Percentiles rank a stretch among this genome's conserved stretches.
Evolutionary conservation across 2,888 invertebrate genomes (phyloP).

Genomic region (Proisotoma minuta): DNA sequence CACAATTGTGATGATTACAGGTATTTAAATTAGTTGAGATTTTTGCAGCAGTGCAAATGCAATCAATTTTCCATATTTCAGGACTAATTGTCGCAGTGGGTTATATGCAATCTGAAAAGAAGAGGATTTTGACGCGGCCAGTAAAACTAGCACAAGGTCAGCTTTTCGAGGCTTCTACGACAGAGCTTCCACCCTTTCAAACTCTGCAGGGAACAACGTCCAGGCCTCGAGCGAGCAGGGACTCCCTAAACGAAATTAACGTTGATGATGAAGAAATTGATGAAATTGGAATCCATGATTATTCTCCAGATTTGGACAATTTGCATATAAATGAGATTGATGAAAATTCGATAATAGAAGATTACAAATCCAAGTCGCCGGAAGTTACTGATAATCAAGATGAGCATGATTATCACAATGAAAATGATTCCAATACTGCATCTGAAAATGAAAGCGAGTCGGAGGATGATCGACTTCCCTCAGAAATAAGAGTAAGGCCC

Average conservation of each 20-base stretch:
- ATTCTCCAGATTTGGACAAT: constrained; percentile 12
- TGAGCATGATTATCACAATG: background rate
- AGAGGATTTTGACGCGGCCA: constrained; percentile 26
- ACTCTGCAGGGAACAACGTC: constrained; percentile 14
- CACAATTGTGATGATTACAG: constrained; percentile 40
- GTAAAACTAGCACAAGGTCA: constrained; percentile 35
- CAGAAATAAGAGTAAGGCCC: constrained; percentile 42
- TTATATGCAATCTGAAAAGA: constrained; percentile 44
- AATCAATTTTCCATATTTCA: constrained; percentile 8
- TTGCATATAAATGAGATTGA: constrained; percentile 13
- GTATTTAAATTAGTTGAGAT: constrained; percentile 20
- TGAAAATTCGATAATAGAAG: constrained; percentile 8
- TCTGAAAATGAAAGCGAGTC: background rate
- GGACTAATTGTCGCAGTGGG: constrained; percentile 40
- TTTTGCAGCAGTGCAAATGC: background rate
- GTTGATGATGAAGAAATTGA: background rate
- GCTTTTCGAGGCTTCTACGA: constrained; percentile 2
- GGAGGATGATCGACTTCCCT: constrained; percentile 21
- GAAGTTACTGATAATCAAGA: too few species aligned
- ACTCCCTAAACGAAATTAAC: background rate
- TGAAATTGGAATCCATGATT: constrained; percentile 14
- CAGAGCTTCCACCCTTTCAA: constrained; percentile 16
- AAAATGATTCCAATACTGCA: constrained; percentile 3
- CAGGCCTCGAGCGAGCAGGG: background rate
- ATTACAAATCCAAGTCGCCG: background rate